Evolutionary conservation across 2,888 invertebrate genomes (phyloP).

Genomic region (Dioctria linearis): DNA sequence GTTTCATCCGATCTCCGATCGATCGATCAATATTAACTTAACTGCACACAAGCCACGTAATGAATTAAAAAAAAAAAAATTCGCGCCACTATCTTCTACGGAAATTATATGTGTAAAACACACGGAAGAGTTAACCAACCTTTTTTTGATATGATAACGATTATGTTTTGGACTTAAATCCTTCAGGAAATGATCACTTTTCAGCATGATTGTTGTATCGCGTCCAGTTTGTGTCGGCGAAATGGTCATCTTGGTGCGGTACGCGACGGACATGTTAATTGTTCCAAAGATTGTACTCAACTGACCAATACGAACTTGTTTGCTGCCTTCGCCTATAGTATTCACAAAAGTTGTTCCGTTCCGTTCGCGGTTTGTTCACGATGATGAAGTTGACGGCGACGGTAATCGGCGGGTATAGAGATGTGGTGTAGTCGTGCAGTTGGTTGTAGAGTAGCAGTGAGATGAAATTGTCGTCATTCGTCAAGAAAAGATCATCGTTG

Average conservation of each 20-base stretch:
- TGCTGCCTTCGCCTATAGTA: slow-evolving; percentile 81
- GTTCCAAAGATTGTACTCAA: slow-evolving; percentile 90
- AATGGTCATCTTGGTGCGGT: slow-evolving; percentile 93
- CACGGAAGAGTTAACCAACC: slow-evolving; percentile 71
- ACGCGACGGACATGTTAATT: slow-evolving; percentile 85
- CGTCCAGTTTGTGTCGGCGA: slow-evolving; percentile 83
- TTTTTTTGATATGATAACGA: slow-evolving; percentile 72
- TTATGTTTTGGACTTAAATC: slow-evolving; percentile 81
- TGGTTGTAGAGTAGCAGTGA: slow-evolving; percentile 2
- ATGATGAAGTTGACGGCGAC: neutral
- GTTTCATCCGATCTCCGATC: slow-evolving; percentile 12
- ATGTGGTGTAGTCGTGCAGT: neutral
- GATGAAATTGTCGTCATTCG: neutral
- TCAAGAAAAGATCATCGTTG: neutral
- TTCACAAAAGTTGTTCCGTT: slow-evolving; percentile 34
- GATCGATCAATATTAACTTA: neutral
- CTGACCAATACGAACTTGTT: slow-evolving; percentile 86
- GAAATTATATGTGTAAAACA: neutral
- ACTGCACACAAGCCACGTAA: too few species aligned
- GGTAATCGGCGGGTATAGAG: neutral
- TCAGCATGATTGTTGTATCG: slow-evolving; percentile 84
- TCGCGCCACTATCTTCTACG: too few species aligned
- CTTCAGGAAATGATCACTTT: slow-evolving; percentile 90
- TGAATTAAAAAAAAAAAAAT: too few species aligned
- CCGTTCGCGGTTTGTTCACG: slow-evolving; percentile 9